Base-by-base conservation (phyloP, 1,140 invertebrate genomes). In the Myzus persicae region DNA sequence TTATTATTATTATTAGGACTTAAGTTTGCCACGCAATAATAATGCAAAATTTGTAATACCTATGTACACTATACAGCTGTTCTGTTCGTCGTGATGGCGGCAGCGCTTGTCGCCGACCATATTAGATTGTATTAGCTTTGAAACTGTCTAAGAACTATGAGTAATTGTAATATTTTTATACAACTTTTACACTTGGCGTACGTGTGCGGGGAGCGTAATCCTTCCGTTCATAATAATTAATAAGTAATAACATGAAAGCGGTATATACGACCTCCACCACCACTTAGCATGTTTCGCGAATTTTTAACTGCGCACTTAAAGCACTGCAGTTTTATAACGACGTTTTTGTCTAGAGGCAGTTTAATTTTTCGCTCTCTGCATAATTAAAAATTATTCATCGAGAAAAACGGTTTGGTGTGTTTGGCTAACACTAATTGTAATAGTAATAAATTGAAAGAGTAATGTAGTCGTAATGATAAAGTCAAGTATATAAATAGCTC, bases 101-200 rank as follows among this genome's bases (percentile, higher is more conserved):
- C 31, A n/a, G 31, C 31, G 11, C 5, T n/a, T 42, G 24, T 85
- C n/a, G 42, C 5, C 44, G 18, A 31, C 5, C 9, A 36, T 51
- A 88, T 51, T 88, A 48, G 26, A 31, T 59, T 67, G 31, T 67
- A 59, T 59, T 54, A 88, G 48, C 4, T 88, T 88, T 24, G n/a
- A 51, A 88, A 88, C 87, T 51, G 44, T 88, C n/a, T 36, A 51
- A 88, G 48, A 88, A 36, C 18, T 8, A 88, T n/a, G n/a, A 48
- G 42, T n/a, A 20, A 22, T 18, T 88, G 36, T 24, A 85, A 44
- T 87, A 87, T 31, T 87, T 44, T 76, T 5, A 6, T 76, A n/a
- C 5, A n/a, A 46, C 18, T 44, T n/a, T n/a, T 46, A 31, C 84
- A 6, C 26, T 9, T n/a, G 22, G 40, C 31, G 24, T 84, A 84